These are phyloP conservation scores for Mus minutoides DNA, from an alignment of 2,797 vertebrate species.

Conservation along the genomic window DNA sequence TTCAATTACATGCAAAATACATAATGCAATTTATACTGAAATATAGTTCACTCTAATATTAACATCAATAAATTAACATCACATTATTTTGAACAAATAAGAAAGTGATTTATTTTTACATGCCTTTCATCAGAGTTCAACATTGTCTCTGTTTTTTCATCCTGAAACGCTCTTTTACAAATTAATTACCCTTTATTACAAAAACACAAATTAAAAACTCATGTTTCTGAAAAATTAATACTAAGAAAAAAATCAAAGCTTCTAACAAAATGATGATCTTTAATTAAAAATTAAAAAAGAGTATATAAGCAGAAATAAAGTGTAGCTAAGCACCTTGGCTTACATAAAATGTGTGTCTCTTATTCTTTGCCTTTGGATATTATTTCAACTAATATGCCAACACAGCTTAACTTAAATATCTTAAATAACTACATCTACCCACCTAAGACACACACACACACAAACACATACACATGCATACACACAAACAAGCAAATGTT, in stretches of 20 bases:
- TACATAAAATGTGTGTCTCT: neutral
- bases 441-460: neutral
- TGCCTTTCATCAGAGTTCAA: neutral
- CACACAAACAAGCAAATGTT: neutral
- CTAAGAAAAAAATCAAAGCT: neutral
- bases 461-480: neutral
- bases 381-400: neutral
- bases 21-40: neutral
- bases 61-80: neutral
- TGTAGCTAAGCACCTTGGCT: rapidly evolving
- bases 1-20: neutral
- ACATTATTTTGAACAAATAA: neutral
- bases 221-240: neutral
- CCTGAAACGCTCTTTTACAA: neutral
- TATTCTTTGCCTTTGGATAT: neutral
- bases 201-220: neutral
- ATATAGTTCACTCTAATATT: neutral
- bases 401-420: neutral
- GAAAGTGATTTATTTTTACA: neutral
- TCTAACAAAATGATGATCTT: neutral
- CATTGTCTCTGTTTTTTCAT: neutral
- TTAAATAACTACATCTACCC: neutral
- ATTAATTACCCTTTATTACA: neutral
- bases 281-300: neutral
- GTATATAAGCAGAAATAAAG: neutral